Percentiles rank a stretch among this genome's conserved stretches.
These are phyloP conservation scores for Sinosuthora webbiana DNA, from an alignment of 2,113 vertebrate genomes.

Conservation along the genomic window DNA sequence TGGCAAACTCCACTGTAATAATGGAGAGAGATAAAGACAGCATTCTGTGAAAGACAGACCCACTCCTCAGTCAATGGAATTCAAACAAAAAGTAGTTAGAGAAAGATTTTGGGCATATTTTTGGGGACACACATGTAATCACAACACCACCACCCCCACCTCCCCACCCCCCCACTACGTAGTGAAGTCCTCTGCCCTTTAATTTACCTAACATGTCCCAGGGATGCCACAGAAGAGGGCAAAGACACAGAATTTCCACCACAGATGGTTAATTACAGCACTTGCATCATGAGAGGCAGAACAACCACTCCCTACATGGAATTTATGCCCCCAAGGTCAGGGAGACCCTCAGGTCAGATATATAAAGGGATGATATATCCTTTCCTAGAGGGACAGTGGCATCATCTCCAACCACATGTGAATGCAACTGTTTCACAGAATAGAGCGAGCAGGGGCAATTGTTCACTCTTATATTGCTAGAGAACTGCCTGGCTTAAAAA, in stretches of 20 bases:
- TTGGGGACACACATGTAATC: background rate
- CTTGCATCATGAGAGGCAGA: background rate
- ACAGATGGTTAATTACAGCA: background rate
- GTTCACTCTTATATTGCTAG: background rate
- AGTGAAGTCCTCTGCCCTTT: background rate
- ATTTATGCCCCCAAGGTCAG: background rate
- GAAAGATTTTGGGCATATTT: background rate
- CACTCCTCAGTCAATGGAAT: background rate
- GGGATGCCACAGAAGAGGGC: background rate
- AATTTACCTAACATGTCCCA: background rate
- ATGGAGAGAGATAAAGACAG: background rate
- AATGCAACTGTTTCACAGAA: background rate
- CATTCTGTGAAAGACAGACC: background rate
- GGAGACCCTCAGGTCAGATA: background rate
- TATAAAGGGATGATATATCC: background rate
- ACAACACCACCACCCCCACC: background rate
- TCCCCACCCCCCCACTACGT: accelerated
- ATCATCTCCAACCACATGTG: background rate
- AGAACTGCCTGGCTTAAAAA: background rate
- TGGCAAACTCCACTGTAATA: background rate
- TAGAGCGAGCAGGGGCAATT: background rate
- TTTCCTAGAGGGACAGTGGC: background rate
- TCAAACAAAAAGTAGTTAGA: background rate
- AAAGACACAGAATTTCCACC: background rate
- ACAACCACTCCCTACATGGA: background rate